These are phyloP conservation scores for Cynocephalus volans DNA, from an alignment of 2,113 vertebrate species.

Conservation along the genomic window DNA sequence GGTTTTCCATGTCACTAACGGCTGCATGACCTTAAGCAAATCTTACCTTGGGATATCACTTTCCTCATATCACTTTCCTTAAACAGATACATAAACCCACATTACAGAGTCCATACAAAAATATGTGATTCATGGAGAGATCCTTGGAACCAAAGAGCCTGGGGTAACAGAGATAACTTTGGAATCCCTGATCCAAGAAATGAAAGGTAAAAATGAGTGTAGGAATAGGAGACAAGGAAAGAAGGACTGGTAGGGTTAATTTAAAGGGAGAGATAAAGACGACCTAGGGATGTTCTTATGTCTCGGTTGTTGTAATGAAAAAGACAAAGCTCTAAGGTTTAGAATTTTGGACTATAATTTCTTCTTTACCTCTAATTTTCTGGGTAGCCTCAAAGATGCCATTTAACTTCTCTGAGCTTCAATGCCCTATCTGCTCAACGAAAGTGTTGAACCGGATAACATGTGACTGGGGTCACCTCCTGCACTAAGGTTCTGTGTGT, in stretches of 20 bases:
- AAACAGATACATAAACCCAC: background rate
- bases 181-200: constrained; percentile 41
- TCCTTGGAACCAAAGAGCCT: background rate
- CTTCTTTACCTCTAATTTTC: background rate
- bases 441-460: background rate
- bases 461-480: background rate
- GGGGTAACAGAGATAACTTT: constrained; percentile 8
- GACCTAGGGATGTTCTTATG: background rate
- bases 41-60: background rate
- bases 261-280: background rate
- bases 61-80: background rate
- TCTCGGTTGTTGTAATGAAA: background rate
- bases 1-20: background rate
- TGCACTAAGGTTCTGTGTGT: background rate
- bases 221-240: background rate
- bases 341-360: background rate
- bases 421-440: background rate
- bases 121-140: constrained; percentile 39
- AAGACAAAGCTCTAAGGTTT: background rate
- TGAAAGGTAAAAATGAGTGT: background rate
- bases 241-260: background rate
- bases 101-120: background rate
- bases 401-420: background rate
- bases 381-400: background rate
- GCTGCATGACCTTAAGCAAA: background rate